These are phyloP conservation scores for Hippopotamyrus pictus DNA, from an alignment of 2,797 vertebrate species.

Conservation along the genomic window DNA sequence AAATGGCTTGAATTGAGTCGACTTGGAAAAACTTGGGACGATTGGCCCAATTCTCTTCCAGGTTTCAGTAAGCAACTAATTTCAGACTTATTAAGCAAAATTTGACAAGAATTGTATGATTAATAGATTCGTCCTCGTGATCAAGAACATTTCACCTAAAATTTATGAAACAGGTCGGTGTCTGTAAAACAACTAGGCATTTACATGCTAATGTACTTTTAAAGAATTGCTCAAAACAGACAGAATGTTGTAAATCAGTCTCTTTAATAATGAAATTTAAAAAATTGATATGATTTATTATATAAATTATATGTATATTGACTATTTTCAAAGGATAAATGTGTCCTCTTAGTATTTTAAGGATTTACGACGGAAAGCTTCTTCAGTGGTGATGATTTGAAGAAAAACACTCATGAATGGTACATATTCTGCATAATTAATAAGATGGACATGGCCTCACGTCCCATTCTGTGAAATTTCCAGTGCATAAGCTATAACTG, in stretches of 20 bases:
- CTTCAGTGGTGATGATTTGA: not conserved
- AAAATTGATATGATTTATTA: not conserved
- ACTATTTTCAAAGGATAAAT: not conserved
- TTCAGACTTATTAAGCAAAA: not conserved
- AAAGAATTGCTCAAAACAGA: not conserved
- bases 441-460: not conserved
- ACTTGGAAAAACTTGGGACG: not conserved
- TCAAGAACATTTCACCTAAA: not conserved
- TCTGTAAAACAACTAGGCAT: not conserved
- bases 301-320: not conserved
- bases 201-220: not conserved
- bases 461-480: constrained; percentile 8
- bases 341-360: not conserved
- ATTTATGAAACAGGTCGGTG: not conserved
- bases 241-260: not conserved
- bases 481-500: not conserved
- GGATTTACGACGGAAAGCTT: not conserved
- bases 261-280: not conserved
- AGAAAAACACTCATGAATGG: not conserved
- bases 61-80: not conserved
- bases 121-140: not conserved
- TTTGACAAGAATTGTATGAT: not conserved
- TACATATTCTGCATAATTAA: constrained; percentile 7
- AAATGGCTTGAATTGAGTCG: not conserved
- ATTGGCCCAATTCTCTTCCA: not conserved